These are phyloP conservation scores for Camelus bactrianus DNA, from an alignment of 2,113 vertebrate species.

Conservation along the genomic window DNA sequence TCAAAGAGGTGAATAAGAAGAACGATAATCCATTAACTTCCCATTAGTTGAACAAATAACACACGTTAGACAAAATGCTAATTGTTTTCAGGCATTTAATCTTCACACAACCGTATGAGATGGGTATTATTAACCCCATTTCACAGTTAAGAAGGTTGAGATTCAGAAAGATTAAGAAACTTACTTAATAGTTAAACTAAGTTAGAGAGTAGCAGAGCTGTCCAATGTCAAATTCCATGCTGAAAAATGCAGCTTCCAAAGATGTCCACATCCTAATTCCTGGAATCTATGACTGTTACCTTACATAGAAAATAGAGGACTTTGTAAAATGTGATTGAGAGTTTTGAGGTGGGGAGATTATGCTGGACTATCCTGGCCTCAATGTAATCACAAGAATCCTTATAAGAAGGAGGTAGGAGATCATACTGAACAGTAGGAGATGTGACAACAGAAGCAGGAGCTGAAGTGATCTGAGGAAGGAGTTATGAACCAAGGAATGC, in stretches of 20 bases:
- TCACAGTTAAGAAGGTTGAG: neutral
- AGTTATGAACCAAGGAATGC: neutral
- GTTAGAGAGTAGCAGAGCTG: neutral
- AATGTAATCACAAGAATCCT: neutral
- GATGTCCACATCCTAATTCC: neutral
- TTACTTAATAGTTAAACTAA: neutral
- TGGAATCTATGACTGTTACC: neutral
- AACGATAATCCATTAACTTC: neutral
- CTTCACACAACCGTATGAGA: neutral
- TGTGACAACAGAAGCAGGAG: neutral
- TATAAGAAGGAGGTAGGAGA: neutral
- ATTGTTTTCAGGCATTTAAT: conserved; percentile 29
- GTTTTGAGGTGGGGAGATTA: neutral
- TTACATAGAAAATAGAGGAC: neutral
- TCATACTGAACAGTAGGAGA: neutral
- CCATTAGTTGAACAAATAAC: neutral
- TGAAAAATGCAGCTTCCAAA: neutral
- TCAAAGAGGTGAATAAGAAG: neutral
- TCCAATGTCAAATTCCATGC: neutral
- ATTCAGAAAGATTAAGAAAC: neutral
- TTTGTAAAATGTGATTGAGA: neutral
- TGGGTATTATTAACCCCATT: neutral
- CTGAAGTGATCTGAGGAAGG: neutral
- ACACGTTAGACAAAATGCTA: neutral
- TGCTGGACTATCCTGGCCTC: neutral